Conservation (phyloP, 2,888 invertebrate genomes). For the Tenthredo livida region DNA sequence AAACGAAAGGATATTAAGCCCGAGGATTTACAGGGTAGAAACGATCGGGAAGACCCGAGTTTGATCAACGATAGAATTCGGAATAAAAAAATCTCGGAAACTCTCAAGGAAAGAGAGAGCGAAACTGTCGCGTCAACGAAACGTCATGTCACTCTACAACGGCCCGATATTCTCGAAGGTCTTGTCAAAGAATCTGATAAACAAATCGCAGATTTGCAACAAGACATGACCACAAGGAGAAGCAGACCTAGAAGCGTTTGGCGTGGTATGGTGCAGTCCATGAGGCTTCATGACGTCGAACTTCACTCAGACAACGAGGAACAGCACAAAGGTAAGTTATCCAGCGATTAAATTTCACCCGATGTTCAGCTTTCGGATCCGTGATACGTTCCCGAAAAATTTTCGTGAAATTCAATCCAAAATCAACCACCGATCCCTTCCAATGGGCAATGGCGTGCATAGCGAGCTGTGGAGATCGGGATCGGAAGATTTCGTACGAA, state of each 20-base stretch:
- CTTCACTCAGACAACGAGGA: conserved; percentile 73
- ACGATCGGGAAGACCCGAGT: neutral
- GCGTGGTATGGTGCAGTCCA: conserved; percentile 72
- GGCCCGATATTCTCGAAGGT: conserved; percentile 72
- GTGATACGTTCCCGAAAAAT: too few species aligned
- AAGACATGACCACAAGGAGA: conserved; percentile 65
- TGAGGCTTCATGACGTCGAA: conserved; percentile 71
- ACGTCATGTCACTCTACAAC: conserved; percentile 58
- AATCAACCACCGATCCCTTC: neutral
- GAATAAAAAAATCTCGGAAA: neutral
- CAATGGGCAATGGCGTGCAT: neutral
- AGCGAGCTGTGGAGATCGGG: neutral
- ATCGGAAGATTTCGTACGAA: neutral
- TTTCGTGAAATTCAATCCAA: neutral
- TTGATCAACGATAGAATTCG: neutral
- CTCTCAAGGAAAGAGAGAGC: neutral
- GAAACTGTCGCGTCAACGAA: neutral
- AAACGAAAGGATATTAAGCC: conserved; percentile 33
- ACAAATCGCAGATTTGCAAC: conserved; percentile 68
- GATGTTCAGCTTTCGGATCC: neutral
- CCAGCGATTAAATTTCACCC: too few species aligned
- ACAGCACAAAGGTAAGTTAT: conserved; percentile 68
- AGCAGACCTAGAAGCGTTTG: conserved; percentile 68
- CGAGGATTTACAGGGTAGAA: neutral
- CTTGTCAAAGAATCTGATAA: conserved; percentile 70